Conservation (phyloP, 2,113 vertebrate genomes). For the Globicephala melas region DNA sequence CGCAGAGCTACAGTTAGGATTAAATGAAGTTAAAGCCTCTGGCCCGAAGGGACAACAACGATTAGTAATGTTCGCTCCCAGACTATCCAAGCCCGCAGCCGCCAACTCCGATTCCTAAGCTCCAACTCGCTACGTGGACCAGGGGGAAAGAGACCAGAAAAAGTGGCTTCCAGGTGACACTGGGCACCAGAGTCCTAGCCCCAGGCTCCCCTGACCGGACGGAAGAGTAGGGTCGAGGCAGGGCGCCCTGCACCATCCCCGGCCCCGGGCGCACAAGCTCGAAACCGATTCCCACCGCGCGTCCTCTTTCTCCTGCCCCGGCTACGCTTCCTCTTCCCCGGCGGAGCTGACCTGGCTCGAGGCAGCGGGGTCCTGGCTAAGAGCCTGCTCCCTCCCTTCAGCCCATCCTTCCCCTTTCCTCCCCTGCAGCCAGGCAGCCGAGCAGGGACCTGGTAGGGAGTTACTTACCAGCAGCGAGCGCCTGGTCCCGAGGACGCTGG, state of each 20-base stretch:
- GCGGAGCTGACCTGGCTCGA: neutral
- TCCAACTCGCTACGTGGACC: neutral
- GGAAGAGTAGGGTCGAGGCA: neutral
- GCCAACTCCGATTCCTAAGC: neutral
- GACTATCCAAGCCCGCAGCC: neutral
- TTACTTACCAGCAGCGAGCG: neutral
- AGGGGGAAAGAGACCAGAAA: neutral
- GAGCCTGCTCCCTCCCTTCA: neutral
- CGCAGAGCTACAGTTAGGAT: neutral
- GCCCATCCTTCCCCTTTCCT: neutral
- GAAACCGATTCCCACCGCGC: neutral
- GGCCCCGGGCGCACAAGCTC: neutral
- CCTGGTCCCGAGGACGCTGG: accelerated
- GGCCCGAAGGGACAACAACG: neutral
- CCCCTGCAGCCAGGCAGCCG: accelerated
- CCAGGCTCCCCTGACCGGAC: neutral
- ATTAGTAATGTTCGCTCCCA: neutral
- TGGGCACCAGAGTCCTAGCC: neutral
- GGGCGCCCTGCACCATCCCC: neutral
- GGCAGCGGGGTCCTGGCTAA: neutral
- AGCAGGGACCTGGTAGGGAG: accelerated
- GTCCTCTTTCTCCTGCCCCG: neutral
- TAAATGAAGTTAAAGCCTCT: neutral
- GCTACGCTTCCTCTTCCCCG: neutral
- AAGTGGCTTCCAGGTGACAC: neutral